phyloP scores from a whole-genome alignment of 2,888 invertebrate genomes.

The Lepidocyrtinus sp. region DNA sequence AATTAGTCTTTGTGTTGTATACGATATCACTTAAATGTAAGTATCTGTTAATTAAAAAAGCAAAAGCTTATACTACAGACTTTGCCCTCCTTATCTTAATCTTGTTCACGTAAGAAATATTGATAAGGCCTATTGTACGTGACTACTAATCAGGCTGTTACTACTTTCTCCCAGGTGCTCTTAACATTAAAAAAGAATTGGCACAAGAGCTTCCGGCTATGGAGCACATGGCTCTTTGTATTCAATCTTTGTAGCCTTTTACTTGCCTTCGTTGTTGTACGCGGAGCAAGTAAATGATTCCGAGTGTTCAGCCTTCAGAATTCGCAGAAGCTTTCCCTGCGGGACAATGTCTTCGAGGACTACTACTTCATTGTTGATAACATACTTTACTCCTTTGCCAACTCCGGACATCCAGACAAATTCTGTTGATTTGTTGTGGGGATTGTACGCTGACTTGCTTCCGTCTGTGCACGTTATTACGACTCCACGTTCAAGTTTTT shows the following conservation, averaged over 20 bases:
- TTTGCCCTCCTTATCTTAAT: too few species aligned
- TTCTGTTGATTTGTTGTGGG: conserved; percentile 38
- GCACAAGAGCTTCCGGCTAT: background rate
- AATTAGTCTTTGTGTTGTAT: too few species aligned
- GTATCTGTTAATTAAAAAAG: too few species aligned
- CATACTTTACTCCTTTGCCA: conserved; percentile 13
- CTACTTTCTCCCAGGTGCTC: conserved; percentile 7
- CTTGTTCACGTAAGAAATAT: too few species aligned
- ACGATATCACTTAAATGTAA: too few species aligned
- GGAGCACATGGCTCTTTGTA: background rate
- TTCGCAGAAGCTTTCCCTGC: conserved; percentile 63
- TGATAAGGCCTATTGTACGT: too few species aligned
- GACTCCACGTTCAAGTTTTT: conserved; percentile 25
- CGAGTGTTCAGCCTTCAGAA: conserved; percentile 59
- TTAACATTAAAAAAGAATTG: background rate
- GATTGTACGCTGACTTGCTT: conserved; percentile 34
- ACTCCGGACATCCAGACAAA: conserved; percentile 30
- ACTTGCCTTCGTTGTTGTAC: conserved; percentile 62
- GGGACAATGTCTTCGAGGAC: conserved; percentile 63
- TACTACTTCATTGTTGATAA: conserved; percentile 42
- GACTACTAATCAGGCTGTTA: background rate
- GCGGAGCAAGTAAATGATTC: conserved; percentile 61
- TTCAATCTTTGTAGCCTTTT: background rate
- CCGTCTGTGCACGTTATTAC: conserved; percentile 57
- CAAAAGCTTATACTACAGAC: too few species aligned